These are phyloP conservation scores for Saimiri boliviensis DNA, from an alignment of 2,113 vertebrate genomes.

Conservation along the genomic window DNA sequence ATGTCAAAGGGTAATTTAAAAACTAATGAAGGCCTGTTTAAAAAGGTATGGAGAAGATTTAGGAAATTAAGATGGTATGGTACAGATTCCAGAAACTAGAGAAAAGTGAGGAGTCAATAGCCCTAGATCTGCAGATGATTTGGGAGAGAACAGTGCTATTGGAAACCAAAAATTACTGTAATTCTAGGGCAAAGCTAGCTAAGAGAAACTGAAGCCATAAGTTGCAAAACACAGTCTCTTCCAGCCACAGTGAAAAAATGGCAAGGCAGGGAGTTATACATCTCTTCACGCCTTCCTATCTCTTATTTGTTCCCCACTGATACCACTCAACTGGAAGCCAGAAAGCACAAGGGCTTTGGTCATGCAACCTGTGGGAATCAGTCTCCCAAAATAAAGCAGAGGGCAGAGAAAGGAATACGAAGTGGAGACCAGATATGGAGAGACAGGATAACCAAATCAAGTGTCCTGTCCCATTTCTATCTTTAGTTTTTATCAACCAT, in stretches of 20 bases:
- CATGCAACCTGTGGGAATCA: rapidly evolving
- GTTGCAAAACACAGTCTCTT: background rate
- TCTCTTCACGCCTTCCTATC: background rate
- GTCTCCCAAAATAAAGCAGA: background rate
- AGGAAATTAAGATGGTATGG: background rate
- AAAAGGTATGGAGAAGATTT: background rate
- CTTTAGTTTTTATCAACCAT: background rate
- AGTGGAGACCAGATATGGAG: background rate
- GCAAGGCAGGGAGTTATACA: background rate
- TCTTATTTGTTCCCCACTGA: rapidly evolving
- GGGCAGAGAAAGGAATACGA: background rate
- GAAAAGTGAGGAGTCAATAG: background rate
- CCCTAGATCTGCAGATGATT: background rate
- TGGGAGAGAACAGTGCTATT: background rate
- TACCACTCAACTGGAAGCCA: too few species aligned
- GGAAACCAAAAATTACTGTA: background rate
- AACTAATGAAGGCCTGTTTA: background rate
- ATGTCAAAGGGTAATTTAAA: background rate
- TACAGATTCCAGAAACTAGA: background rate
- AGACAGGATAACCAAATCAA: background rate
- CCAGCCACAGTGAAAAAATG: background rate
- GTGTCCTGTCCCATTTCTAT: background rate
- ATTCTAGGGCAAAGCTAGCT: background rate
- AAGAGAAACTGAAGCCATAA: background rate
- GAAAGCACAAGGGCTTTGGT: background rate